Evolutionary conservation across 2,888 invertebrate species (phyloP), one percentile per base, ranked within the genome.

Genomic region (Gibbula magus): DNA sequence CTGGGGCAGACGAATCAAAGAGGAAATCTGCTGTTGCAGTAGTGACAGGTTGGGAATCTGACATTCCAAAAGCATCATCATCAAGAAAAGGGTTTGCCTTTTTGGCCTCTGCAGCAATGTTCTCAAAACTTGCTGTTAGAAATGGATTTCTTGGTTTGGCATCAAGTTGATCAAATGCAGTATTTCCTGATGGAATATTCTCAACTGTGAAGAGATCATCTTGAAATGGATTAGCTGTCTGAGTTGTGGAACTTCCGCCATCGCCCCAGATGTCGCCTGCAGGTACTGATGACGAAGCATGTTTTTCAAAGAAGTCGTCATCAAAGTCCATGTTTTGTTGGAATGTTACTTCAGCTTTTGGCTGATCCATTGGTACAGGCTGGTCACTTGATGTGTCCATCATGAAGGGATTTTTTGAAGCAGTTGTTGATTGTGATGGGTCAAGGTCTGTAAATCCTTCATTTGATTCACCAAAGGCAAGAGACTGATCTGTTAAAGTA

Each of bases 141-240:
- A 85, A 85, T 51, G 85, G 85, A 35, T 85, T 85, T 13, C 79
- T 80, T 16, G 83, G 80, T 66, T 80, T 78, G 20, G 52, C 39
- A 20, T 79, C 75, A n/a, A 75, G 22, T 16, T 81, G 75, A 70
- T 78, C 77, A 61, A 51, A 61, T 32, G 75, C 79, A 51, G 56
- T 25, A 67, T 67, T 51, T 35, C 39, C 52, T 20, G 82, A 35
- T 32, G 86, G 84, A 77, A 88, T 82, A 53, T 83, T 83, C 45
- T 86, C 87, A 66, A 87, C 80, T 39, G 86, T 86, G 67, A 89
- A 89, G 51, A 86, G 84, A 77, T 90, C 90, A 83, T 88, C 89
- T 75, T 89, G 88, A 81, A 90, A 90, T 61, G 90, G 90, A 83
- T 90, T 89, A 13, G 78, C 81, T 52, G 79, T 70, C 52, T 76